Evolutionary conservation across 2,888 invertebrate species (phyloP).

Genomic region (Drosophila ustulata): DNA sequence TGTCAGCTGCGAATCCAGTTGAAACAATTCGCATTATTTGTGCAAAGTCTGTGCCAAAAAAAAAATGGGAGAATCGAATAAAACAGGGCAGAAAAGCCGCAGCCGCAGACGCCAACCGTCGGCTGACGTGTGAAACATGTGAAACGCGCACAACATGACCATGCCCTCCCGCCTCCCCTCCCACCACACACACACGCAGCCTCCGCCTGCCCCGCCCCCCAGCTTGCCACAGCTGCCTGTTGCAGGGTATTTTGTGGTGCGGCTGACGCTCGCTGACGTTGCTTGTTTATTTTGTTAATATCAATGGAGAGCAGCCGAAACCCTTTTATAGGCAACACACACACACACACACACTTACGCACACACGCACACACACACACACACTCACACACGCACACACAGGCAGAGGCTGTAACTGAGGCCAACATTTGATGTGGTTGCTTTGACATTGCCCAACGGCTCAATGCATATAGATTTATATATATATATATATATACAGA

Average conservation of each 20-base stretch:
- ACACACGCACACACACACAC: not conserved
- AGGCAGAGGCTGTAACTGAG: conserved; percentile 5
- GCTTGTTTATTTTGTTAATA: conserved; percentile 58
- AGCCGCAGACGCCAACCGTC: conserved; percentile 20
- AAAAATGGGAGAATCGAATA: not conserved
- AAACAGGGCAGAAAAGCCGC: conserved; percentile 17
- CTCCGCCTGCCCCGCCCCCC: too few species aligned
- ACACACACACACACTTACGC: conserved; percentile 7
- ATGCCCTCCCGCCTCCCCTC: not conserved
- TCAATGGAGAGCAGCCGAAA: conserved; percentile 37
- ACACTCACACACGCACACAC: not conserved
- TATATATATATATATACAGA: not conserved
- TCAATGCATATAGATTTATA: conserved; percentile 2
- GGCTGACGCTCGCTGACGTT: conserved; percentile 34
- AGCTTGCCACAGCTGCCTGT: not conserved
- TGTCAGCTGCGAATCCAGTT: not conserved
- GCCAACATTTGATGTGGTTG: conserved; percentile 42
- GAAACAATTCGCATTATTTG: conserved; percentile 28
- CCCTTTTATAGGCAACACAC: conserved; percentile 3
- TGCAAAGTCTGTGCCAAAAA: conserved; percentile 38
- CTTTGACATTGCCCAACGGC: conserved; percentile 44
- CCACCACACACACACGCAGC: not conserved
- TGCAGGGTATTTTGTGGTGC: conserved; percentile 25
- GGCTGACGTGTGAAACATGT: conserved; percentile 10
- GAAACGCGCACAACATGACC: conserved; percentile 4